Conservation (phyloP, 2,888 invertebrate genomes). For the Aleiodes testaceus region DNA sequence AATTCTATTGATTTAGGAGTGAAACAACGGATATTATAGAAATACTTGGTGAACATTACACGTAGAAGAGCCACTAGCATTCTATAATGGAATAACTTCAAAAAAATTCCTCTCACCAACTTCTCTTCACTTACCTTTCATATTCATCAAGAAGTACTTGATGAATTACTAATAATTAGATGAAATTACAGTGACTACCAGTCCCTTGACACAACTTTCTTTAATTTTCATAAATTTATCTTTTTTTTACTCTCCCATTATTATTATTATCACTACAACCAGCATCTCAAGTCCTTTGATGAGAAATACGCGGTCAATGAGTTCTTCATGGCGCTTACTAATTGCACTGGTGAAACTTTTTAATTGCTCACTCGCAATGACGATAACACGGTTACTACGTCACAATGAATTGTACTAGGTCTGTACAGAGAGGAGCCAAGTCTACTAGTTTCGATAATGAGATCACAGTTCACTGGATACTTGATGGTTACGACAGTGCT, state of each 20-base stretch:
- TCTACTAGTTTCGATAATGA: slow-evolving; percentile 57
- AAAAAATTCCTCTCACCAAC: background rate
- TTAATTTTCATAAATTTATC: too few relatives aligned
- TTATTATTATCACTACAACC: background rate
- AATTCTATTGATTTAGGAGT: background rate
- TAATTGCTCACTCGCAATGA: slow-evolving; percentile 43
- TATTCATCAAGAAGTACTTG: slow-evolving; percentile 1
- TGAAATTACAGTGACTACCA: background rate
- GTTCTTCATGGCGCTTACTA: slow-evolving; percentile 32
- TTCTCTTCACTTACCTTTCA: background rate
- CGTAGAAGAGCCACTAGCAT: slow-evolving; percentile 8
- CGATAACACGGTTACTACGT: slow-evolving; percentile 36
- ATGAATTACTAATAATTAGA: slow-evolving; percentile 7
- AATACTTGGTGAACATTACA: slow-evolving; percentile 7
- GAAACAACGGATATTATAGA: slow-evolving; percentile 6
- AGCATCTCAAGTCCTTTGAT: slow-evolving; percentile 8
- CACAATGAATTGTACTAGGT: slow-evolving; percentile 4
- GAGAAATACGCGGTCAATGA: slow-evolving; percentile 27
- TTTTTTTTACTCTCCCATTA: background rate
- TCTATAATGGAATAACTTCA: slow-evolving; percentile 15
- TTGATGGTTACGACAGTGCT: slow-evolving; percentile 27
- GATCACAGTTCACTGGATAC: slow-evolving; percentile 53
- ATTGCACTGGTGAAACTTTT: slow-evolving; percentile 48
- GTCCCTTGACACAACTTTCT: slow-evolving; percentile 9
- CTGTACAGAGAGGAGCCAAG: slow-evolving; percentile 34